Evolutionary conservation across 1,140 invertebrate species (phyloP).

Genomic region (Lepidotrigona ventralis): DNA sequence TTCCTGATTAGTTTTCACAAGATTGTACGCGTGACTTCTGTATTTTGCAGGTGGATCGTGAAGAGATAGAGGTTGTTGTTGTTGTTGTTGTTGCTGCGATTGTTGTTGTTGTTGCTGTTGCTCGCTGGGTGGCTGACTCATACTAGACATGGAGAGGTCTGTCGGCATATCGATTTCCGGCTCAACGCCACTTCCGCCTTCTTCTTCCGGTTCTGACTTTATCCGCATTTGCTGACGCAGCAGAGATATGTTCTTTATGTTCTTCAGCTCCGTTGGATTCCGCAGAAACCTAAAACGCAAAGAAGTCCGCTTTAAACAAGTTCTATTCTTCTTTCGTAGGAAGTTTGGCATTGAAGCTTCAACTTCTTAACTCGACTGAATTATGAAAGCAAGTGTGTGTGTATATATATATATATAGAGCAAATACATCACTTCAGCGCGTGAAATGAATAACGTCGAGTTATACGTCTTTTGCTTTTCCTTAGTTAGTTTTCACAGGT

Average conservation of each 20-base stretch:
- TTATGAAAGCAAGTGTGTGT: not conserved
- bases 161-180: conserved; percentile 84
- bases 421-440: not conserved
- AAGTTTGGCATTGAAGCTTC: not conserved
- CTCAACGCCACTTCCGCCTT: conserved; percentile 75
- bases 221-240: conserved; percentile 92
- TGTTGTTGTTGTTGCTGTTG: conserved; percentile 70
- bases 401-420: not conserved
- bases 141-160: conserved; percentile 83
- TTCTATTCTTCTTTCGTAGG: not conserved
- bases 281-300: conserved; percentile 86
- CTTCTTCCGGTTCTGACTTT: conserved; percentile 83
- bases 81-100: conserved; percentile 17
- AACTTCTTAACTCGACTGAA: not conserved
- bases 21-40: conserved; percentile 78
- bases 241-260: conserved; percentile 95
- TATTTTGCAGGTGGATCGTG: conserved; percentile 78
- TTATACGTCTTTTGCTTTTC: not conserved
- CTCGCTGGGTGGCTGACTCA: conserved; percentile 72
- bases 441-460: not conserved
- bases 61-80: conserved; percentile 72
- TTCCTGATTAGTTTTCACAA: conserved; percentile 77
- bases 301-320: not conserved
- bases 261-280: conserved; percentile 94
- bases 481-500: not conserved